Percentiles rank a stretch among this genome's conserved stretches.
phyloP scores from a whole-genome alignment of 2,888 invertebrate genomes.

The Sericinus montela region DNA sequence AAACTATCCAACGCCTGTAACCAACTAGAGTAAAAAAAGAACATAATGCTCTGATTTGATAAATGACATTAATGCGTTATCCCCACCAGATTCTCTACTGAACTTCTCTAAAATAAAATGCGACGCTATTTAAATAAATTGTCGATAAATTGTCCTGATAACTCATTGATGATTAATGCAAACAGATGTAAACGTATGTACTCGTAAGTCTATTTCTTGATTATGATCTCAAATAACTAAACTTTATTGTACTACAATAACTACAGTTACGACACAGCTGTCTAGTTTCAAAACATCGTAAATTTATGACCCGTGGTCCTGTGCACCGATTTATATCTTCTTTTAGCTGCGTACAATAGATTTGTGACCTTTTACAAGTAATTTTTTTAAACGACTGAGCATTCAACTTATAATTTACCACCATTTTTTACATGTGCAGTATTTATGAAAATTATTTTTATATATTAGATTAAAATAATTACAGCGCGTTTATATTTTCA shows the following conservation, averaged over 20 bases:
- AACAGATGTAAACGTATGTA: neutral
- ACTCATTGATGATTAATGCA: neutral
- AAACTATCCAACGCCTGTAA: too few relatives aligned
- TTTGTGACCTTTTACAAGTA: slow-evolving; percentile 10
- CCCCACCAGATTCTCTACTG: too few relatives aligned
- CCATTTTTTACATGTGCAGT: neutral
- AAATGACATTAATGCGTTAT: too few relatives aligned
- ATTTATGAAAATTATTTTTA: neutral
- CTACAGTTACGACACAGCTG: neutral
- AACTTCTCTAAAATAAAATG: too few relatives aligned
- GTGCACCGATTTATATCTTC: slow-evolving; percentile 8
- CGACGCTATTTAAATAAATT: too few relatives aligned
- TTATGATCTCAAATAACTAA: slow-evolving; percentile 1
- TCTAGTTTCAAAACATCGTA: slow-evolving; percentile 6
- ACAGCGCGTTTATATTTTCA: too few relatives aligned
- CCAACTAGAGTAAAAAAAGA: too few relatives aligned
- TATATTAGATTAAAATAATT: neutral
- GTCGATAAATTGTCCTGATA: too few relatives aligned
- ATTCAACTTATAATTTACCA: slow-evolving; percentile 9
- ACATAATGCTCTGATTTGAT: too few relatives aligned
- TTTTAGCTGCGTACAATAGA: slow-evolving; percentile 7
- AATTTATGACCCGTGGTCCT: slow-evolving; percentile 14
- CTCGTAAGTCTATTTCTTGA: neutral
- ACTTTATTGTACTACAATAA: neutral
- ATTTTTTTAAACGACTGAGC: slow-evolving; percentile 8